Evolutionary conservation across 2,797 vertebrate genomes (phyloP), one percentile per base, ranked within the genome.

Genomic region (Garrulus glandarius): DNA sequence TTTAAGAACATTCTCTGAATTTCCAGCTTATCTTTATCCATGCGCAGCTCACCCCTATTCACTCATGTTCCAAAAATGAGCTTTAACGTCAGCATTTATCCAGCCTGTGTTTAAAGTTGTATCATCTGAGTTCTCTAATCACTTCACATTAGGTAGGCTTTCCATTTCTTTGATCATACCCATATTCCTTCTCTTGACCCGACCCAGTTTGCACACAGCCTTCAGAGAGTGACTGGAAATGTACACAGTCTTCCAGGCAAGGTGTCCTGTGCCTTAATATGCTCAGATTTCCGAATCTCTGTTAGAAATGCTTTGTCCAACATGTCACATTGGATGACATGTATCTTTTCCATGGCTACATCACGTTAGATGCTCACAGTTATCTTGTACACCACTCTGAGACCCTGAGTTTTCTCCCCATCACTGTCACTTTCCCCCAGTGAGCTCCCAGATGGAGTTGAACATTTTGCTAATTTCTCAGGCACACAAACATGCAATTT

Each of bases 21-120:
- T 93, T 87, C 60, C 39, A 89, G 84, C 82, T 95, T 95, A 89
- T 92, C 87, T 89, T 94, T 80, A 89, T 50, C 87, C 91, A 64
- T 24, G 64, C 71, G 60, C 32, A 75, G 63, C 91, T 93, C 82
- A 91, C 60, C 39, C 75, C 34, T 85, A 64, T 81, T 83, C 69
- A 64, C 57, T 95, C 57, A n/a, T 65, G 68, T 94, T 95, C 94
- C 82, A 95, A 96, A 97, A 94, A 87, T 44, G 41, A 68, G 69
- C 46, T 64, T 71, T 84, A 91, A 85, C 32, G 16, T 94, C 84
- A 95, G 32, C 3, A 12, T 64, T 90, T 89, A 91, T 70, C n/a
- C 39, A 61, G 57, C 9, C 87, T 64, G 36, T 74, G 46, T 78
- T 85, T 92, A 83, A 87, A 92, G 37, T 84, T 84, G 6, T n/a